Percentiles rank a stretch among this genome's conserved stretches.
These are phyloP conservation scores for Triplophysa dalaica DNA, from an alignment of 2,113 vertebrate species.

Conservation along the genomic window DNA sequence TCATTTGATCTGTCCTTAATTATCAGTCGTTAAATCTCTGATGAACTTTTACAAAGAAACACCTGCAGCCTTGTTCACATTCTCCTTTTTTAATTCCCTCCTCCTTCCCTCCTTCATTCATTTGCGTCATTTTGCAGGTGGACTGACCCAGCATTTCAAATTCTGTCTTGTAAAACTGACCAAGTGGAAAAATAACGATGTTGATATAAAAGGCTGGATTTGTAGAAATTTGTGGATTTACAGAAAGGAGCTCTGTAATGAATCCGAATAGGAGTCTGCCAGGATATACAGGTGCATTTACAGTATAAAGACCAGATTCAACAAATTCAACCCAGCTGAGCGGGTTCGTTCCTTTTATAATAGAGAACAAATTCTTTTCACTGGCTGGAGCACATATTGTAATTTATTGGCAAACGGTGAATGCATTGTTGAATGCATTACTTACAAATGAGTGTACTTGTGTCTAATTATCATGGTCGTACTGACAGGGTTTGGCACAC, in stretches of 20 bases:
- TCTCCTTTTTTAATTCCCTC: slow-evolving; percentile 36
- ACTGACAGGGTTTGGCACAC: no score
- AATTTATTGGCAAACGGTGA: no score
- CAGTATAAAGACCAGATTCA: slow-evolving; percentile 12
- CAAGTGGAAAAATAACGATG: slow-evolving; percentile 70
- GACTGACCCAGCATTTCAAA: slow-evolving; percentile 54
- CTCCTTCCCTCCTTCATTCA: not conserved
- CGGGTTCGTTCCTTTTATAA: not conserved
- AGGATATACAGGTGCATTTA: slow-evolving; percentile 45
- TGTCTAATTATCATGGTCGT: no score
- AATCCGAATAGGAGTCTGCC: slow-evolving; percentile 33
- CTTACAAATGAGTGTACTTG: no score
- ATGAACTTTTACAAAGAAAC: slow-evolving; percentile 57
- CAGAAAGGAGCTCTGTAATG: slow-evolving; percentile 18
- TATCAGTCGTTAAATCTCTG: not conserved
- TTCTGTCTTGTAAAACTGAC: slow-evolving; percentile 62
- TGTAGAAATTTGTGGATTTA: slow-evolving; percentile 56
- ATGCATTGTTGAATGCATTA: no score
- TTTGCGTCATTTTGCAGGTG: slow-evolving; percentile 63
- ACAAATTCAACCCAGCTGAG: not conserved
- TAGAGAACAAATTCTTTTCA: not conserved
- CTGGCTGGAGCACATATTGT: not conserved
- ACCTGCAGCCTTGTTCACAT: slow-evolving; percentile 58
- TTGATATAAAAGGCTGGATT: slow-evolving; percentile 51
- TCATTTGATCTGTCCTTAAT: slow-evolving; percentile 14